These are phyloP conservation scores for Heliconius hermathena DNA, from an alignment of 1,140 invertebrate genomes.

Conservation along the genomic window DNA sequence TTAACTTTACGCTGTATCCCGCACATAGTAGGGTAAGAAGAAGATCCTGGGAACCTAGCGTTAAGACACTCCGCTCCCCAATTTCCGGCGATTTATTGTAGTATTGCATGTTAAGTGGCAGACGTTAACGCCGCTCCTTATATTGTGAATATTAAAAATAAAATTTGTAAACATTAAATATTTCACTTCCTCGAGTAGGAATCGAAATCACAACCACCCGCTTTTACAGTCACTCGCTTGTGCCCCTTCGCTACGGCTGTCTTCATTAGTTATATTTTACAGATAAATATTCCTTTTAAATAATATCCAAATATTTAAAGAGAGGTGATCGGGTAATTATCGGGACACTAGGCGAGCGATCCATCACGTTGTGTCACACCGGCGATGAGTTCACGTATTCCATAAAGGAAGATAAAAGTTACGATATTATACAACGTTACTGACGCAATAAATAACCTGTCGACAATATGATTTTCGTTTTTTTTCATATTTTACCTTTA, in stretches of 20 bases:
- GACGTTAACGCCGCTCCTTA: too few species aligned
- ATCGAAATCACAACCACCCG: neutral
- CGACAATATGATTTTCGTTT: neutral
- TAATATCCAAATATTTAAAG: conserved; percentile 19
- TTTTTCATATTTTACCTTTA: neutral
- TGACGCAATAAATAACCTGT: conserved; percentile 12
- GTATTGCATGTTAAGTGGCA: too few species aligned
- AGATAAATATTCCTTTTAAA: neutral
- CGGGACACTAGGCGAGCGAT: conserved; percentile 15
- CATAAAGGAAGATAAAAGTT: conserved; percentile 19
- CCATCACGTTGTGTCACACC: conserved; percentile 24
- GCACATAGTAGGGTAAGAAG: too few species aligned
- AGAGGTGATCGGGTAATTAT: conserved; percentile 22
- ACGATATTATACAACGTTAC: conserved; percentile 2
- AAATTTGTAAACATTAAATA: too few species aligned
- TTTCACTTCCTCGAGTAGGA: neutral
- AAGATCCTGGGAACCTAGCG: too few species aligned
- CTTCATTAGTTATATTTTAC: neutral
- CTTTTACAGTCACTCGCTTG: too few species aligned
- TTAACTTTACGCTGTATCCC: too few species aligned
- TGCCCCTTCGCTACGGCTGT: neutral
- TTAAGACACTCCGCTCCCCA: too few species aligned
- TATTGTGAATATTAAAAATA: too few species aligned
- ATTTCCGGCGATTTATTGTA: too few species aligned
- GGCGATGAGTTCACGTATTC: conserved; percentile 26